Evolutionary conservation across 2,888 invertebrate genomes (phyloP).

Genomic region (Corbicula japonica): DNA sequence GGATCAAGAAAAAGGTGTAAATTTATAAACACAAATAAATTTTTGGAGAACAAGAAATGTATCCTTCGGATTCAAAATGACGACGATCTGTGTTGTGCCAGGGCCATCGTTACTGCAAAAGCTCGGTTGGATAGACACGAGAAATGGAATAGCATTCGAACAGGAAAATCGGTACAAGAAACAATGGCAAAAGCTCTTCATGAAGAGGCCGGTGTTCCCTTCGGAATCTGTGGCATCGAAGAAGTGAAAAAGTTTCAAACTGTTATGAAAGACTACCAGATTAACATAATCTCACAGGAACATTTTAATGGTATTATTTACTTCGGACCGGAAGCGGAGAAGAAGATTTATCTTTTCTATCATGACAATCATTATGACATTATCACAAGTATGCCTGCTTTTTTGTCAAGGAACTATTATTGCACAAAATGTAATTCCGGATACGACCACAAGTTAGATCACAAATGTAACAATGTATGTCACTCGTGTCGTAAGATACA

Average conservation of each 20-base stretch:
- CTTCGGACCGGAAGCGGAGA: slow-evolving; percentile 41
- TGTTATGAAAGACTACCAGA: slow-evolving; percentile 39
- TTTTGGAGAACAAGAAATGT: slow-evolving; percentile 25
- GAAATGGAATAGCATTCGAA: slow-evolving; percentile 48
- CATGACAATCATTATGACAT: slow-evolving; percentile 57
- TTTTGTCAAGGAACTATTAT: slow-evolving; percentile 41
- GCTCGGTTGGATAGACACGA: slow-evolving; percentile 48
- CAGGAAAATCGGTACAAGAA: slow-evolving; percentile 29
- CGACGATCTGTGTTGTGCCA: slow-evolving; percentile 57
- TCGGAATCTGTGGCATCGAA: slow-evolving; percentile 45
- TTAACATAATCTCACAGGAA: slow-evolving; percentile 45
- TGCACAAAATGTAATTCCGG: slow-evolving; percentile 40
- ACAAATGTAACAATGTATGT: slow-evolving; percentile 33
- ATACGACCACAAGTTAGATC: slow-evolving; percentile 30
- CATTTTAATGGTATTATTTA: slow-evolving; percentile 53
- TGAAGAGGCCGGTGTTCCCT: slow-evolving; percentile 20
- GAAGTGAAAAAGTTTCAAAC: slow-evolving; percentile 52
- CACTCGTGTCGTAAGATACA: slow-evolving; percentile 29
- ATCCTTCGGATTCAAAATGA: slow-evolving; percentile 49
- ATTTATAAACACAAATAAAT: too few relatives aligned
- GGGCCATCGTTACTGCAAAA: slow-evolving; percentile 58
- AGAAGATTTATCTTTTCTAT: slow-evolving; percentile 44
- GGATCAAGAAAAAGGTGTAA: too few relatives aligned
- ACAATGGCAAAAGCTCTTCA: slow-evolving; percentile 30
- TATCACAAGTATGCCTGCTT: slow-evolving; percentile 54